A percentile compares a stretch with the other conserved stretches of the same genome.
These are phyloP conservation scores for Gadus chalcogrammus DNA, from an alignment of 2,113 vertebrate genomes.

Conservation along the genomic window DNA sequence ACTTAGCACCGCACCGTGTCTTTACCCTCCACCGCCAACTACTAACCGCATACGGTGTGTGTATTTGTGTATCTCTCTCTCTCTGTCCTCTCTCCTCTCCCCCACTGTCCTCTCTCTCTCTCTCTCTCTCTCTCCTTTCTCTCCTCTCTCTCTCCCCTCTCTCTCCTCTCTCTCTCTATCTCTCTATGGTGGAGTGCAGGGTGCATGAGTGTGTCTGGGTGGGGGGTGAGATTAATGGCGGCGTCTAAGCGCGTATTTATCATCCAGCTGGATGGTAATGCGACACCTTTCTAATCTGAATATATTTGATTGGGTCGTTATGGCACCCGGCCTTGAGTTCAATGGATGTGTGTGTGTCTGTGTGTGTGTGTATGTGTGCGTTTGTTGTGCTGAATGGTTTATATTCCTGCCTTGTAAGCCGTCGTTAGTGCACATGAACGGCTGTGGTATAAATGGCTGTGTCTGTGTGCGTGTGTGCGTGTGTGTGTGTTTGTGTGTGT, in stretches of 20 bases:
- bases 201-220: conserved; percentile 42
- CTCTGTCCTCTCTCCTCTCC: conserved; percentile 19
- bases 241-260: conserved; percentile 69
- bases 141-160: conserved; percentile 13
- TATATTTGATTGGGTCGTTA: conserved; percentile 75
- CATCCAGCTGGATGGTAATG: conserved; percentile 69
- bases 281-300: conserved; percentile 76
- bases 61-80: neutral
- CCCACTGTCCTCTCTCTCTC: conserved; percentile 27
- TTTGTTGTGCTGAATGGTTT: conserved; percentile 44
- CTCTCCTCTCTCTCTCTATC: conserved; percentile 29
- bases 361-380: conserved; percentile 15
- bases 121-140: conserved; percentile 24
- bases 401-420: conserved; percentile 47
- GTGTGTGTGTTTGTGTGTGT: neutral
- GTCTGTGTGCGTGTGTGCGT: conserved; percentile 32
- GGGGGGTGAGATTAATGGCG: conserved; percentile 70
- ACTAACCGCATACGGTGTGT: neutral
- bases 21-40: no score
- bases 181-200: no score
- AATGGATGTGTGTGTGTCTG: conserved; percentile 31
- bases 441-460: conserved; percentile 44
- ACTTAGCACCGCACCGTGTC: no score
- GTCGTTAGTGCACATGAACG: neutral
- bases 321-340: conserved; percentile 58